Conservation (phyloP, 2,797 vertebrate species). For the Acanthopagrus latus region DNA sequence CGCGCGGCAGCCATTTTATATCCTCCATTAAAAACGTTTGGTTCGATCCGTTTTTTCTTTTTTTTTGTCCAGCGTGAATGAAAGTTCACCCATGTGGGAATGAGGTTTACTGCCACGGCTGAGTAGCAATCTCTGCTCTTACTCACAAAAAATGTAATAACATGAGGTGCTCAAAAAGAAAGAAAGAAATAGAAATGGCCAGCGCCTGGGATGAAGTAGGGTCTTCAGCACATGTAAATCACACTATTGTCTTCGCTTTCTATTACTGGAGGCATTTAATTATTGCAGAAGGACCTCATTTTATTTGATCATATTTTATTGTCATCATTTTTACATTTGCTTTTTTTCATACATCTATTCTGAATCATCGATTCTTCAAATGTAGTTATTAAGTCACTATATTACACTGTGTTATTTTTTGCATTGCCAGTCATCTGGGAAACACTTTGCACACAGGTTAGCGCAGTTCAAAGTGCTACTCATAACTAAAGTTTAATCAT, state of each 20-base stretch:
- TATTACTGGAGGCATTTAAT: not conserved
- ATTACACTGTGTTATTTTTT: too few relatives aligned
- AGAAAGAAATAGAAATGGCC: not conserved
- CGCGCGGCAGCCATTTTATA: slow-evolving; percentile 14
- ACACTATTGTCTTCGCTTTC: not conserved
- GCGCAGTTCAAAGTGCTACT: too few relatives aligned
- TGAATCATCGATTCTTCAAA: too few relatives aligned
- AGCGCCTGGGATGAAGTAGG: not conserved
- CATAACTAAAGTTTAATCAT: too few relatives aligned
- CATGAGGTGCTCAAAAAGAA: not conserved
- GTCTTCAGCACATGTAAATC: not conserved
- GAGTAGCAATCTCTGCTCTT: slow-evolving; percentile 7
- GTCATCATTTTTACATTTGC: too few relatives aligned
- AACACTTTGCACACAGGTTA: too few relatives aligned
- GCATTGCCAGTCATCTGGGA: too few relatives aligned
- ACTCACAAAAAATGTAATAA: slow-evolving; percentile 15
- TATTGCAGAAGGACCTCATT: not conserved
- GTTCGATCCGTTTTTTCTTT: not conserved
- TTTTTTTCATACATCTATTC: too few relatives aligned
- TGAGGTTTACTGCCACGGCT: slow-evolving; percentile 11
- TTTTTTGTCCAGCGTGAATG: not conserved
- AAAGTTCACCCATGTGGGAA: slow-evolving; percentile 22
- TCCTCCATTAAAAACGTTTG: slow-evolving; percentile 13
- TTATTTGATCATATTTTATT: too few relatives aligned
- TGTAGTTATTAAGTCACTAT: too few relatives aligned